Evolutionary conservation across 30 jellyfish, hydroid and myxozoan genomes (phyloP).

Genomic region (Cassiopea xamachana): DNA sequence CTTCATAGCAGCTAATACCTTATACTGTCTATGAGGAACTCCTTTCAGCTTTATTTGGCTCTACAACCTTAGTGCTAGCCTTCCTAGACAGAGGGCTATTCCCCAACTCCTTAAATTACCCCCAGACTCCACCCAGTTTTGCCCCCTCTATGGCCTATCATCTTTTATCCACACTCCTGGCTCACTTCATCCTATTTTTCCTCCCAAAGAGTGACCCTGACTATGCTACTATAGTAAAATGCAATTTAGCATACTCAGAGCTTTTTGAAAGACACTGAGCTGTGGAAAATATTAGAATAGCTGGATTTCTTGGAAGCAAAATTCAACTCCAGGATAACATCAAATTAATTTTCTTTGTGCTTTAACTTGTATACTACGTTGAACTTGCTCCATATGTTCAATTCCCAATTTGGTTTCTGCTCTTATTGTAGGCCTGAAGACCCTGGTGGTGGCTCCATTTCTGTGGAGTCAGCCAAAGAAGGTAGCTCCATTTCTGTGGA

Average conservation of each 20-base stretch:
- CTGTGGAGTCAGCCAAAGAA: neutral
- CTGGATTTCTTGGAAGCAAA: neutral
- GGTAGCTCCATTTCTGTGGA: neutral
- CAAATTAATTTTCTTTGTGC: neutral
- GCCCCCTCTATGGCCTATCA: neutral
- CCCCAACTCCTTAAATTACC: neutral
- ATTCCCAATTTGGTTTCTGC: neutral
- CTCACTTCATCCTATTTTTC: neutral
- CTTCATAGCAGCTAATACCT: neutral
- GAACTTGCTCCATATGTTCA: neutral
- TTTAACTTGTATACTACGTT: neutral
- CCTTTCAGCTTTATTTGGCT: neutral
- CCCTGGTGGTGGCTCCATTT: conserved; percentile 5
- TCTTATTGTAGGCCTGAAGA: conserved; percentile 5
- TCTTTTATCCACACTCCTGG: neutral
- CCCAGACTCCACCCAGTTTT: neutral
- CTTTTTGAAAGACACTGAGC: neutral
- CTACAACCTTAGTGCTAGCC: neutral
- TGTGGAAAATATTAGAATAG: neutral
- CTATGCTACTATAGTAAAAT: neutral
- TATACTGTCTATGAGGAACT: neutral
- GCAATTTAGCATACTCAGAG: neutral
- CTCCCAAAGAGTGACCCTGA: neutral
- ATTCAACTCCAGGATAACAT: neutral
- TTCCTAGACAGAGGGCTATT: neutral